phyloP scores from a whole-genome alignment of 1,140 invertebrate species.

The Eueides isabella region DNA sequence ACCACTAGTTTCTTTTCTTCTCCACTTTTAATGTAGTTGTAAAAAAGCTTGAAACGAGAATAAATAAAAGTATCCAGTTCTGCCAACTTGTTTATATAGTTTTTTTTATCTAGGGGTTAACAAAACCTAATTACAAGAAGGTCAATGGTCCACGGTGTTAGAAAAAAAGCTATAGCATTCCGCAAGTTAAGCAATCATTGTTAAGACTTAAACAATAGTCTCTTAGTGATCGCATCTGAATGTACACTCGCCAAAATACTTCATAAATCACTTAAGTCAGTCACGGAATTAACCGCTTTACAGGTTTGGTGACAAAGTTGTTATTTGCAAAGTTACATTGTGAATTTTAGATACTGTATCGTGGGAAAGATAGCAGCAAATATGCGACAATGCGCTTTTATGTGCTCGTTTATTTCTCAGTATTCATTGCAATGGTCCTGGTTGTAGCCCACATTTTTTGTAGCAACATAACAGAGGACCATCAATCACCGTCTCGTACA shows the following conservation, averaged over 20 bases:
- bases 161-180: constrained; percentile 36
- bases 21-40: no score
- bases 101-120: neutral
- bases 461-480: constrained; percentile 33
- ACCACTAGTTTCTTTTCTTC: no score
- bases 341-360: constrained; percentile 45
- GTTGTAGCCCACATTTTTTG: constrained; percentile 37
- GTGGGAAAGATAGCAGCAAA: constrained; percentile 63
- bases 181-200: constrained; percentile 37
- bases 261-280: constrained; percentile 21
- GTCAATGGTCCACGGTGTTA: constrained; percentile 26
- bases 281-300: constrained; percentile 20
- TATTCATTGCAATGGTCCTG: constrained; percentile 40
- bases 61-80: no score
- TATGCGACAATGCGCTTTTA: constrained; percentile 72
- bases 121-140: constrained; percentile 20
- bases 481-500: constrained; percentile 37
- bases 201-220: constrained; percentile 11
- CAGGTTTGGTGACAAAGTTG: constrained; percentile 11
- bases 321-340: constrained; percentile 23
- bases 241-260: constrained; percentile 26
- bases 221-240: constrained; percentile 41
- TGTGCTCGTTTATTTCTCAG: constrained; percentile 48
- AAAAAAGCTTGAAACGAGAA: no score
- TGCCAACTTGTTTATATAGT: neutral